Evolutionary conservation across 2,797 vertebrate genomes (phyloP).

Genomic region (Fundulus diaphanus): DNA sequence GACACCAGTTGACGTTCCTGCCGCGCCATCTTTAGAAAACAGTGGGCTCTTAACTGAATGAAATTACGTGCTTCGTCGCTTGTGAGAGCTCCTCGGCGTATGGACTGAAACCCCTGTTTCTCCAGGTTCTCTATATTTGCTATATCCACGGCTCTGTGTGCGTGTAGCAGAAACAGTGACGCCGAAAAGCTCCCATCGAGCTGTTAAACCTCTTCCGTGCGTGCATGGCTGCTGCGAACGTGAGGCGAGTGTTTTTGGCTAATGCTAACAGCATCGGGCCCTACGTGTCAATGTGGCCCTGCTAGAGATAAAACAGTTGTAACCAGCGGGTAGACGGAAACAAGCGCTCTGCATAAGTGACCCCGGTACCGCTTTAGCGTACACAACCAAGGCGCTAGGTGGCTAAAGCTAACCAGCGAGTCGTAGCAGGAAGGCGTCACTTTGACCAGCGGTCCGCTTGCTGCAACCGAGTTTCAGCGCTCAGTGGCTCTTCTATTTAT

Average conservation of each 20-base stretch:
- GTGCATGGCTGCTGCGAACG: conserved; percentile 13
- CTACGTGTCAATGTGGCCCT: conserved; percentile 8
- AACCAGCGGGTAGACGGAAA: neutral
- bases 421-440: neutral
- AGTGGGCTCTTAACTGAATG: conserved; percentile 66
- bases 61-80: conserved; percentile 51
- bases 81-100: conserved; percentile 6
- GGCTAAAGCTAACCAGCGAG: conserved; percentile 23
- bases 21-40: conserved; percentile 83
- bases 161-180: neutral
- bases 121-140: conserved; percentile 35
- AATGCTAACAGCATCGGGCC: conserved; percentile 68
- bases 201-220: neutral
- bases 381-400: neutral
- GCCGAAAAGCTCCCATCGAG: neutral
- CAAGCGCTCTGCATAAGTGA: neutral
- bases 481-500: neutral
- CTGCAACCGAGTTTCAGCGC: no score
- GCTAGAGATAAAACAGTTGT: neutral
- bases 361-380: accelerated
- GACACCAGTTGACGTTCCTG: conserved; percentile 60
- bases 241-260: conserved; percentile 38
- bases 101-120: conserved; percentile 32
- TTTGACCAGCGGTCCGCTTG: neutral
- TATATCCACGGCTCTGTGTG: accelerated